phyloP scores from a whole-genome alignment of 2,888 invertebrate genomes.

The Antheraea yamamai region DNA sequence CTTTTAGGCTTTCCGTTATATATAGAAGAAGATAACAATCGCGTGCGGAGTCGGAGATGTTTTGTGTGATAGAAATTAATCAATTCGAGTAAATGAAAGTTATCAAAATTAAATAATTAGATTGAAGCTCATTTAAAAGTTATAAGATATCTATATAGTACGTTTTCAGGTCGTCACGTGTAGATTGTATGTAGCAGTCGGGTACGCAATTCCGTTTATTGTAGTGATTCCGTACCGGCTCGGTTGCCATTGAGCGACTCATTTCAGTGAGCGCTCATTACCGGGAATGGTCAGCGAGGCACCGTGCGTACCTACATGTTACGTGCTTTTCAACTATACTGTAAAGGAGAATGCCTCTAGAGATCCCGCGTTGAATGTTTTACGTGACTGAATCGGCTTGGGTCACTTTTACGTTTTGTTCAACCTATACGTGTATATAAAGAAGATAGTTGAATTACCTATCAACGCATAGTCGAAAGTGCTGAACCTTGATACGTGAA shows the following conservation, averaged over 20 bases:
- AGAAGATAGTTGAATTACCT: no score
- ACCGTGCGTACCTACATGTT: slow-evolving; percentile 18
- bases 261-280: slow-evolving; percentile 43
- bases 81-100: not conserved
- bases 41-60: no score
- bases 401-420: not conserved
- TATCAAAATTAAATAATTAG: not conserved
- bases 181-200: slow-evolving; percentile 2
- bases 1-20: no score
- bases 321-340: slow-evolving; percentile 19
- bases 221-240: slow-evolving; percentile 38
- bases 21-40: no score
- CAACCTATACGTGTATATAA: not conserved
- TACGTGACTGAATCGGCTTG: not conserved
- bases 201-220: slow-evolving; percentile 46
- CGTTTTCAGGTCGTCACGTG: not conserved
- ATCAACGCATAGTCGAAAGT: not conserved
- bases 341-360: slow-evolving; percentile 20
- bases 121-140: not conserved
- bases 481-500: no score
- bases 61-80: not conserved
- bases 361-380: slow-evolving; percentile 18
- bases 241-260: slow-evolving; percentile 41
- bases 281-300: slow-evolving; percentile 39
- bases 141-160: not conserved